A percentile compares a stretch with the other conserved stretches of the same genome.
phyloP scores from a whole-genome alignment of 2,888 invertebrate species.

The Campopleginae sp. region DNA sequence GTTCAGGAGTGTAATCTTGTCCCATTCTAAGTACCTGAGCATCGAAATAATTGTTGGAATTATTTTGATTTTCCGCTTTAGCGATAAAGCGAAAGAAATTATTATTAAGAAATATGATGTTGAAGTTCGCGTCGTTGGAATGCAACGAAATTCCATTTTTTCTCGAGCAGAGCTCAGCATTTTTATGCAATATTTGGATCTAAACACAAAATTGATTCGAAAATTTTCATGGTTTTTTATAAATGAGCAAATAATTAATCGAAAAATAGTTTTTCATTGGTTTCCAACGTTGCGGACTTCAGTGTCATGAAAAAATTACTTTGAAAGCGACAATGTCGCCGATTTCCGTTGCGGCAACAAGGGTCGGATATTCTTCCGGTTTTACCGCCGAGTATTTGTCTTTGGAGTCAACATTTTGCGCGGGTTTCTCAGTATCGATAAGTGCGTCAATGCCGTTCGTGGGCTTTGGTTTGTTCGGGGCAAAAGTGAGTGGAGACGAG shows the following conservation, averaged over 20 bases:
- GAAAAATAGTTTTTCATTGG: too few relatives aligned
- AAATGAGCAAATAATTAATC: too few relatives aligned
- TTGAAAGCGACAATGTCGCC: conserved; percentile 75
- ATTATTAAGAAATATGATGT: not conserved
- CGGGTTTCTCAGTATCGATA: not conserved
- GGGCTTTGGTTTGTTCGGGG: conserved; percentile 39
- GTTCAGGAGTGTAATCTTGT: conserved; percentile 82
- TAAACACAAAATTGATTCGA: too few relatives aligned
- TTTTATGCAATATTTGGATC: not conserved
- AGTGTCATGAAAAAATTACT: conserved; percentile 60
- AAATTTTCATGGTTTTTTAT: too few relatives aligned
- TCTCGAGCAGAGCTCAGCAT: too few relatives aligned
- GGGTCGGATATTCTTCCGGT: conserved; percentile 60
- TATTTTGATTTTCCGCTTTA: not conserved
- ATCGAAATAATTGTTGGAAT: not conserved
- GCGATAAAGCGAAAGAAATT: too few relatives aligned
- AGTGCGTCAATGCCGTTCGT: not conserved
- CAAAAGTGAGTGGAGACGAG: conserved; percentile 41
- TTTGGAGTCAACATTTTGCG: conserved; percentile 1
- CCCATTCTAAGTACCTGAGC: conserved; percentile 82
- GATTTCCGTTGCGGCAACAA: conserved; percentile 57
- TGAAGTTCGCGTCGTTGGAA: too few relatives aligned
- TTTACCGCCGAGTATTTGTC: conserved; percentile 54
- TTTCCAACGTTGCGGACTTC: too few relatives aligned
- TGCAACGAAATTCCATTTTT: too few relatives aligned